Percentiles rank a stretch among this genome's conserved stretches.
Evolutionary conservation across 2,113 vertebrate species (phyloP).

Genomic region (Indri indri): DNA sequence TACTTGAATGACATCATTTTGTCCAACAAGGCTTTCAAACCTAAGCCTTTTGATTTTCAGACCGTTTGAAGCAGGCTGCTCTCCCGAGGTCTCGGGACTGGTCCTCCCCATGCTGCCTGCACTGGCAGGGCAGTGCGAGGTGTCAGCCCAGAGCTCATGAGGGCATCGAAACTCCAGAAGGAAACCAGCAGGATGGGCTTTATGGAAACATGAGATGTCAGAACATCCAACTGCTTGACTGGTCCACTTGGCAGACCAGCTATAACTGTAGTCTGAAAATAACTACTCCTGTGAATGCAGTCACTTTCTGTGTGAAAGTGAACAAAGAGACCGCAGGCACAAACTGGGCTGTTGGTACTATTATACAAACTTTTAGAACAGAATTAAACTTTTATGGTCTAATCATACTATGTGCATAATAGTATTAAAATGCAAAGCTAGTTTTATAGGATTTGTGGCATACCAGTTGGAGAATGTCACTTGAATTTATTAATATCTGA

Average conservation of each 20-base stretch:
- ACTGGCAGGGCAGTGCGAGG: background rate
- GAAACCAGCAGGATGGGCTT: background rate
- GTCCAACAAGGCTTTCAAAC: background rate
- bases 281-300: background rate
- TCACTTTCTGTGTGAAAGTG: background rate
- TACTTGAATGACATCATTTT: background rate
- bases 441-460: conserved; percentile 49
- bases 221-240: background rate
- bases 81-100: background rate
- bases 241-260: background rate
- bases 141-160: background rate
- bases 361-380: background rate
- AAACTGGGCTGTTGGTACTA: background rate
- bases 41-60: background rate
- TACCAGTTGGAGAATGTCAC: conserved; percentile 37
- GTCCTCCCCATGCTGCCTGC: background rate
- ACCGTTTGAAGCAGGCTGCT: background rate
- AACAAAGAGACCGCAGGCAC: background rate
- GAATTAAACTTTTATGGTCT: background rate
- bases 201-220: background rate
- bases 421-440: conserved; percentile 53
- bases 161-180: background rate
- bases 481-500: background rate
- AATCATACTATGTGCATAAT: background rate
- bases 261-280: background rate